A percentile compares a stretch with the other conserved stretches of the same genome.
phyloP scores from a whole-genome alignment of 2,113 vertebrate genomes.

The Mirounga angustirostris region DNA sequence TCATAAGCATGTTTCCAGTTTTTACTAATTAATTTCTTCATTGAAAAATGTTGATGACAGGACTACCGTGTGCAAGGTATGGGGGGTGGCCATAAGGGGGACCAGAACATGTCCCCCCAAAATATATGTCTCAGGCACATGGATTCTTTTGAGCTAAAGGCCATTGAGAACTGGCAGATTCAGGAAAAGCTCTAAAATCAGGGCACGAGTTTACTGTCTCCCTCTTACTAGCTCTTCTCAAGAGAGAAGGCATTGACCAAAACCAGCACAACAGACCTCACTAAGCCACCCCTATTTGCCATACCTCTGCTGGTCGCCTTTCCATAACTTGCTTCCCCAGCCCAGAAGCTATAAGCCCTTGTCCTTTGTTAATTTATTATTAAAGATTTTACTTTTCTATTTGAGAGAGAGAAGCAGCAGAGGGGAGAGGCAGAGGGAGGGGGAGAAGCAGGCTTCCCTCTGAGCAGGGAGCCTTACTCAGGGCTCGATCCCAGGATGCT shows the following conservation, averaged over 20 bases:
- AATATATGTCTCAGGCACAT: neutral
- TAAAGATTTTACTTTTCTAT: neutral
- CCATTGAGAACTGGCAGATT: accelerated
- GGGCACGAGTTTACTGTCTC: neutral
- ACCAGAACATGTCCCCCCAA: neutral
- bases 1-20: neutral
- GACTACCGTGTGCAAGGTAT: neutral
- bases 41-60: neutral
- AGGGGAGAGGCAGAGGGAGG: neutral
- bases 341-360: neutral
- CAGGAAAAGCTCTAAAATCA: neutral
- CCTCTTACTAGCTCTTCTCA: neutral
- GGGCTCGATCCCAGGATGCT: neutral
- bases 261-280: neutral
- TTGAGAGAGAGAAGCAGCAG: neutral
- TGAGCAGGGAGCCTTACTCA: neutral
- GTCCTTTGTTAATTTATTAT: neutral
- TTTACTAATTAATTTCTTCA: neutral
- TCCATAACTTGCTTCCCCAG: neutral
- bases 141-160: neutral
- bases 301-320: neutral
- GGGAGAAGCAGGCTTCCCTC: neutral
- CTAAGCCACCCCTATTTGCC: neutral
- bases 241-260: neutral
- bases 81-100: neutral